Conservation (phyloP, 2,797 vertebrate genomes). For the Loriculus beryllinus region DNA sequence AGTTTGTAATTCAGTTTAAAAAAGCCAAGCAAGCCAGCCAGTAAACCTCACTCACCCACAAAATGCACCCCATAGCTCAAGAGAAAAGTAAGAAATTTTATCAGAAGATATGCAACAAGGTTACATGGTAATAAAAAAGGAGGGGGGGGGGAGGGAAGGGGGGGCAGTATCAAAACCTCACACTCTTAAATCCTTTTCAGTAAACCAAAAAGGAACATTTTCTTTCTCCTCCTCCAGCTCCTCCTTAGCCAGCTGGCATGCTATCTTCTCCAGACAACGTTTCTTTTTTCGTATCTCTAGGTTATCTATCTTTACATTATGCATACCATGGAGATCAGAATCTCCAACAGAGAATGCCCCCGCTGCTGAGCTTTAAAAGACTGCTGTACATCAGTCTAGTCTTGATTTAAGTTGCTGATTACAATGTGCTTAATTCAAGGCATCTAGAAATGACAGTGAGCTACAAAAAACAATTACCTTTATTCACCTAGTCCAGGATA, state of each 20-base stretch:
- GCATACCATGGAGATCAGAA: background rate
- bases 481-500: background rate
- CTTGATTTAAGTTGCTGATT: background rate
- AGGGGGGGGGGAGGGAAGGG: rapidly evolving
- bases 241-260: background rate
- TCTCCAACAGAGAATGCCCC: background rate
- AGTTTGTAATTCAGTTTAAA: background rate
- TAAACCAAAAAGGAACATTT: background rate
- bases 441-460: background rate
- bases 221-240: background rate
- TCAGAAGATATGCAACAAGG: background rate
- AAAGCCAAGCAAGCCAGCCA: background rate
- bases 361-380: background rate
- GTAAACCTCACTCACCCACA: background rate
- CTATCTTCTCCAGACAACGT: background rate
- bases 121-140: background rate
- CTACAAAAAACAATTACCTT: background rate
- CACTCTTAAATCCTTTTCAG: background rate
- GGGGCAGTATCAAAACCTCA: background rate
- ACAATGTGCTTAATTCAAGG: background rate
- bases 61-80: background rate
- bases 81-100: background rate
- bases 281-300: background rate
- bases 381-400: background rate
- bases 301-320: background rate